Base-by-base conservation (phyloP, 2,113 vertebrate genomes). In the Ramphastos sulfuratus region DNA sequence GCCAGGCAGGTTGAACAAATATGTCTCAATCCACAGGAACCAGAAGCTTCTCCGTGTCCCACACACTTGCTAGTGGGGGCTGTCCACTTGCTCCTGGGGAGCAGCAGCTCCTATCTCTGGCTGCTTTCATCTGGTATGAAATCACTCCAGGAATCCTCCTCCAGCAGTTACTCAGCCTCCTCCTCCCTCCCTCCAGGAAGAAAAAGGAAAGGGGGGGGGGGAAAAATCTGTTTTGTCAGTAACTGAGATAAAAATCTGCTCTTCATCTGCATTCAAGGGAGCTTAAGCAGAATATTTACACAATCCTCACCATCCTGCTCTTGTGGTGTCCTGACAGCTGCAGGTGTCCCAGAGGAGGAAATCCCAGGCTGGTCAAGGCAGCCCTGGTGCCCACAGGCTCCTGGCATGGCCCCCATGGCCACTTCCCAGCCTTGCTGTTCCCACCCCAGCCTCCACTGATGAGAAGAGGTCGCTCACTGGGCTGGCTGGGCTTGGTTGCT, bases 191-290 rank as follows among this genome's bases (percentile, higher is more conserved):
- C 0, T 50, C 48, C 48, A 50, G 0, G 31, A 25, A 66, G 70
- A 52, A 69, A 59, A 79, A 71, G 25, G 23, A 46, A 46, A 46
- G 42, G 7, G 42, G 42, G 42, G 14, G 44, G 44, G 44, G 42
- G 15, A 63, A 74, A 66, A 82, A 75, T 33, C 46, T 93, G 71
- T 87, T 95, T 92, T 95, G 94, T 92, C 94, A 91, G 93, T 84
- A 92, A 95, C 86, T 50, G 74, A 0, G 96, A 97, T 97, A 95
- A 95, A 96, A 95, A 96, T 95, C 93, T 96, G 18, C 52, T 75
- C 92, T 95, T 91, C 87, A 59, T 65, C 76, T 19, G 82, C 69
- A 74, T 90, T 91, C 88, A 88, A 93, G 87, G 82, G 93, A 89
- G 93, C 82, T 44, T 87, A 86, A 95, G 85, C 7, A 91, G 73